Base-by-base conservation (phyloP, 92 coral and sea anemone species). In the Zoanthus gigantus region DNA sequence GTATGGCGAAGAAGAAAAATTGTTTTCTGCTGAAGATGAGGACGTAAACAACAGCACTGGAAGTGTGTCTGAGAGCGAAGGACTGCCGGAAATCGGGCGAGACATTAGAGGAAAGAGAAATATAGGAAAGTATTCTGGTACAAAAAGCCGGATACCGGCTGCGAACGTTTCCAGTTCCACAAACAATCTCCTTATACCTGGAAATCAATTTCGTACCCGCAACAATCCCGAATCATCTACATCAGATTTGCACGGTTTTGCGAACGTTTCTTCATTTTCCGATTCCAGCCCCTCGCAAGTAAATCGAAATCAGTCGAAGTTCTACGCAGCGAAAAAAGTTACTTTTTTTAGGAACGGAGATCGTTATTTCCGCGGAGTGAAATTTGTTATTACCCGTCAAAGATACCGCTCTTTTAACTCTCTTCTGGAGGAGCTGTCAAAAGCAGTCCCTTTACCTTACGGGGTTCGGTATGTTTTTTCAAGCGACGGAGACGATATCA, bases 301-400 rank as follows among this genome's bases (percentile, higher is more conserved):
- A 66, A 66, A 37, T 46, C 60, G 85, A 46, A 81, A 68, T 65
- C 53, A 81, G 65, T 53, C 46, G 12, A 66, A 66, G 46, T 81
- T 66, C 74, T 53, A 72, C 67, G 76, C 90, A 47, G 89, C 95
- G 37, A 95, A 95, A 84, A 95, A 86, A 77, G 92, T 95, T 12
- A 93, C 83, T 23, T 95, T 95, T 80, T 95, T 87, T 68, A 90
- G 98, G 12, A 95, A 95, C 65, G 98, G 98, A 45, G 98, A 95
- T 78, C 92, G 90, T 9, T 93, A 91, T 84, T 95, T 95, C 77
- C 90, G 87, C 68, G 96, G 98, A 65, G 90, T 90, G 37, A 89
- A 87, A 37, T 87, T 95, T 69, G 90, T 93, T 7, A 84, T 95
- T 66, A 93, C 98, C 4, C 84, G 72, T 65, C 96, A 95, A 71